Conservation (phyloP, 2,888 invertebrate species). For the Sinohyriopsis cumingii region DNA sequence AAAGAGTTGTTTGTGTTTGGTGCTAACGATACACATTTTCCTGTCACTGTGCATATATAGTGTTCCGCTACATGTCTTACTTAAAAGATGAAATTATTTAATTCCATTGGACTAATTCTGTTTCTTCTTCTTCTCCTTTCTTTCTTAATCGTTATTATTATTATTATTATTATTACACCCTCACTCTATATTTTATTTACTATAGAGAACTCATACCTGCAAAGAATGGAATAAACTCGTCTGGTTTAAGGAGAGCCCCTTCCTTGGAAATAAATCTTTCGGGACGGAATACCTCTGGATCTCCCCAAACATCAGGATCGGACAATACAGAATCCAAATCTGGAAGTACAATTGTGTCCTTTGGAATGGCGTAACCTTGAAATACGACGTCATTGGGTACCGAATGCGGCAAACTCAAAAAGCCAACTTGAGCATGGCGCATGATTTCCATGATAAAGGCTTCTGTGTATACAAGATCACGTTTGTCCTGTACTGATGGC, state of each 20-base stretch:
- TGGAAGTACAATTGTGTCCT: not conserved
- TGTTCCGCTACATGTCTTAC: no score
- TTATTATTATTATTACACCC: no score
- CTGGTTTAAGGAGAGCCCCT: not conserved
- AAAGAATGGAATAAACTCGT: conserved; percentile 4
- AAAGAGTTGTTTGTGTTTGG: no score
- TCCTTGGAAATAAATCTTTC: conserved; percentile 1
- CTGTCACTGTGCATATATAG: no score
- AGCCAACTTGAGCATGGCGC: conserved; percentile 2
- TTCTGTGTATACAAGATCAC: conserved; percentile 1
- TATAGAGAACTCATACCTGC: not conserved
- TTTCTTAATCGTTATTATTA: no score
- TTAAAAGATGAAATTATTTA: no score
- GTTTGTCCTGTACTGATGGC: conserved; percentile 3
- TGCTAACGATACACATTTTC: no score
- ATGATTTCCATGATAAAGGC: conserved; percentile 5
- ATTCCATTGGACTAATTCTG: no score
- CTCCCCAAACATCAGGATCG: not conserved
- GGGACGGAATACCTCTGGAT: conserved; percentile 2
- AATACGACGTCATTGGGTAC: not conserved
- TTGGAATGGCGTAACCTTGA: conserved; percentile 1
- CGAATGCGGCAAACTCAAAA: not conserved
- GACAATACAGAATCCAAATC: conserved; percentile 1
- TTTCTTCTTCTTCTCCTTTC: no score
- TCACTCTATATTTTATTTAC: no score